Evolutionary conservation across 2,797 vertebrate genomes (phyloP).

Genomic region (Eospalax fontanierii): DNA sequence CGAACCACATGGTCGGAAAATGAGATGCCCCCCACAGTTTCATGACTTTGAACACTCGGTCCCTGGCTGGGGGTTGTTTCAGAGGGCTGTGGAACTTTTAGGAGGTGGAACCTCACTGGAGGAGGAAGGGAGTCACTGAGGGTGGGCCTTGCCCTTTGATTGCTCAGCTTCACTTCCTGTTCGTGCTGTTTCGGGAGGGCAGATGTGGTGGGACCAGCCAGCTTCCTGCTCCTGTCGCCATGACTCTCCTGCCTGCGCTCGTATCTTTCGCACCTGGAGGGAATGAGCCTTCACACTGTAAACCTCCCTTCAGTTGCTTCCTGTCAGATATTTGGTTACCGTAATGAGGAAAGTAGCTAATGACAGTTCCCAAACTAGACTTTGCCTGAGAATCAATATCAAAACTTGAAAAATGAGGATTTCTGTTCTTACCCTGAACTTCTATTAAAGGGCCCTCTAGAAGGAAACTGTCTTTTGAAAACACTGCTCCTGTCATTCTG

Average conservation of each 20-base stretch:
- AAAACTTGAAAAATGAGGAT: conserved; percentile 41
- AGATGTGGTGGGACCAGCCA: no score
- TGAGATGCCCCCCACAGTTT: not conserved
- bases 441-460: conserved; percentile 8
- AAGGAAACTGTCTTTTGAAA: not conserved
- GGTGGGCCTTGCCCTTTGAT: not conserved
- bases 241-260: not conserved
- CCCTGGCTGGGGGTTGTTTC: not conserved
- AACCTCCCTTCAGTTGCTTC: not conserved
- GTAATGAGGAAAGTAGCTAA: not conserved
- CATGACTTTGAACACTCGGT: no score
- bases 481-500: not conserved
- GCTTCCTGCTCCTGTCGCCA: not conserved
- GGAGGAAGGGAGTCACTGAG: not conserved
- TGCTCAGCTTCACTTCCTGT: not conserved
- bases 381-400: not conserved
- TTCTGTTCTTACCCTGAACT: not conserved
- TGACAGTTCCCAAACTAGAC: not conserved
- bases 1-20: no score
- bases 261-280: no score
- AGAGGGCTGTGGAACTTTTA: not conserved
- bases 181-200: no score
- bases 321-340: not conserved
- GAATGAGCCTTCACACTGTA: not conserved
- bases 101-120: not conserved